Evolutionary conservation across 2,797 vertebrate genomes (phyloP).

Genomic region (Kryptolebias ocellatus): DNA sequence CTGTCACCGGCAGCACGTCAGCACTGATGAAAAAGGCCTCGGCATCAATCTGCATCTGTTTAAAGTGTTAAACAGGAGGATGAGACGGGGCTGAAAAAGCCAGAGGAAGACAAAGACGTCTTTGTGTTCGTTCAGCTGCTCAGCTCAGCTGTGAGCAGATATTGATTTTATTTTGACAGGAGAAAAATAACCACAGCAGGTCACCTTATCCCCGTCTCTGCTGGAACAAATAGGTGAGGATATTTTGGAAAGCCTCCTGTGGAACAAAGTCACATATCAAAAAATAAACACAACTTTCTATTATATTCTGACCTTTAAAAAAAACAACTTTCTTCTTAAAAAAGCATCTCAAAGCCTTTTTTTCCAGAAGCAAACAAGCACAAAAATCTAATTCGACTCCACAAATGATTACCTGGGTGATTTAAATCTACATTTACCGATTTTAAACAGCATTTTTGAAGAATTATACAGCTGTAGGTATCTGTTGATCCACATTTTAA

Average conservation of each 20-base stretch:
- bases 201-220: slow-evolving; percentile 21
- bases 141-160: slow-evolving; percentile 34
- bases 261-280: slow-evolving; percentile 14
- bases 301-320: no score
- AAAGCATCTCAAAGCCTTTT: background rate
- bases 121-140: slow-evolving; percentile 11
- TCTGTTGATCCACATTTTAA: no score
- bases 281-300: no score
- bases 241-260: slow-evolving; percentile 24
- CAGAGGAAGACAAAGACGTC: slow-evolving; percentile 32
- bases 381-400: background rate
- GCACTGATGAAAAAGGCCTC: slow-evolving; percentile 72
- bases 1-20: slow-evolving; percentile 47
- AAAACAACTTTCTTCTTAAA: no score
- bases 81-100: slow-evolving; percentile 37
- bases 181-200: slow-evolving; percentile 49
- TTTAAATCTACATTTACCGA: no score
- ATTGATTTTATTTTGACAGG: slow-evolving; percentile 52
- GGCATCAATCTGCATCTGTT: slow-evolving; percentile 68
- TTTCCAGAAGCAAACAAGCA: background rate
- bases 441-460: background rate
- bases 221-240: slow-evolving; percentile 37
- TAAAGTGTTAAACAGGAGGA: slow-evolving; percentile 41
- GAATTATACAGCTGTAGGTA: no score
- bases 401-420: no score